phyloP scores from a whole-genome alignment of 2,888 invertebrate genomes.

The Hesperia comma region DNA sequence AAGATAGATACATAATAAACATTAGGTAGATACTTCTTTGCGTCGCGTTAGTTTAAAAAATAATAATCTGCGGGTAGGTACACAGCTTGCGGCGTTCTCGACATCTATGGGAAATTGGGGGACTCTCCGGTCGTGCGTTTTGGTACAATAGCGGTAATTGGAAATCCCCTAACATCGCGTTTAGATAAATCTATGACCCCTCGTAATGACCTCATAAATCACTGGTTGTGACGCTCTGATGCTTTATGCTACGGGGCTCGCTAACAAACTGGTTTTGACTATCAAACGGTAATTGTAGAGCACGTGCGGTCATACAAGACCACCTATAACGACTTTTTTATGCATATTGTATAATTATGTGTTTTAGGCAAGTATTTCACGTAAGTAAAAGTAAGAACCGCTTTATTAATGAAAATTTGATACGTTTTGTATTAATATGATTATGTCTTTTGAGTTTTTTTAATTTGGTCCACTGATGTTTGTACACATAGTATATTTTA shows the following conservation, averaged over 20 bases:
- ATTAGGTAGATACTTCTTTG: no score
- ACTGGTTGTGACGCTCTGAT: slow-evolving; percentile 46
- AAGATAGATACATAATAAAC: no score
- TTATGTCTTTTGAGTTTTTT: no score
- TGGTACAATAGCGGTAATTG: slow-evolving; percentile 60
- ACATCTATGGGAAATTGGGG: slow-evolving; percentile 46
- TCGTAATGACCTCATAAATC: slow-evolving; percentile 70
- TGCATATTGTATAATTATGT: no score
- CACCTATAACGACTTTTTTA: no score
- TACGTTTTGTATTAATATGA: no score
- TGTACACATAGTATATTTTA: no score
- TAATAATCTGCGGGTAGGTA: neutral
- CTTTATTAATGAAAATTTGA: no score
- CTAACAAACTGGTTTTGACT: slow-evolving; percentile 17
- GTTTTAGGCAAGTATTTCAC: no score
- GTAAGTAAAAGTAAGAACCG: no score
- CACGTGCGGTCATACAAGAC: slow-evolving; percentile 20
- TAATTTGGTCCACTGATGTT: no score
- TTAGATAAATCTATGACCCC: slow-evolving; percentile 57
- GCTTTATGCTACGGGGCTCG: slow-evolving; percentile 23
- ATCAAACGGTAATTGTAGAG: slow-evolving; percentile 27
- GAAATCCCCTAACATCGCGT: slow-evolving; percentile 53
- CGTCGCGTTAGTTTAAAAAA: neutral
- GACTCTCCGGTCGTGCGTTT: slow-evolving; percentile 44
- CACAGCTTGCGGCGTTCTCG: slow-evolving; percentile 25